A percentile compares a stretch with the other conserved stretches of the same genome.
These are phyloP conservation scores for Ictalurus furcatus DNA, from an alignment of 2,113 vertebrate species.

Conservation along the genomic window DNA sequence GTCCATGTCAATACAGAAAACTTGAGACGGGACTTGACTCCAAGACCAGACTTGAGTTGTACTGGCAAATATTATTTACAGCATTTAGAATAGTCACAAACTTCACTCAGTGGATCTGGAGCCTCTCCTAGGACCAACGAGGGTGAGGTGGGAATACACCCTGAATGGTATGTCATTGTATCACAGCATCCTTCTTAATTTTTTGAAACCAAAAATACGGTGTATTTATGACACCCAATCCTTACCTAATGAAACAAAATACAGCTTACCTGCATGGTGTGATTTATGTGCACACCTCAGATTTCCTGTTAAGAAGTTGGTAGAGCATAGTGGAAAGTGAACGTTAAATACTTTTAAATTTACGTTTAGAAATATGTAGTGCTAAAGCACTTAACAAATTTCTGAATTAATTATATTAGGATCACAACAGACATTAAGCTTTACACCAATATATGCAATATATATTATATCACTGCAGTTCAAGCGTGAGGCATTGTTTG, in stretches of 20 bases:
- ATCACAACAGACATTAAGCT: neutral
- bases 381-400: too few species aligned
- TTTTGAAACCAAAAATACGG: neutral
- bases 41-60: too few species aligned
- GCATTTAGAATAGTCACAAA: neutral
- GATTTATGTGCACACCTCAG: neutral
- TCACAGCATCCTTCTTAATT: neutral
- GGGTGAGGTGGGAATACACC: neutral
- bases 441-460: too few species aligned
- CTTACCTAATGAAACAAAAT: neutral
- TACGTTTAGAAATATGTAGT: neutral
- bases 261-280: neutral
- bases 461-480: neutral
- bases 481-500: neutral
- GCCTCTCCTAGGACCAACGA: neutral
- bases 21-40: neutral
- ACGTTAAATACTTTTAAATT: neutral
- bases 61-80: neutral
- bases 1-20: neutral
- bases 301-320: neutral
- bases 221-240: neutral
- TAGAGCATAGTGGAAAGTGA: too few species aligned
- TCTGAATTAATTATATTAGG: too few species aligned
- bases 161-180: neutral
- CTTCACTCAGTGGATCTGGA: too few species aligned